A percentile compares a stretch with the other conserved stretches of the same genome.
These are phyloP conservation scores for Rhopilema esculentum DNA, from an alignment of 30 jellyfish, hydroid and myxozoan species.

Conservation along the genomic window DNA sequence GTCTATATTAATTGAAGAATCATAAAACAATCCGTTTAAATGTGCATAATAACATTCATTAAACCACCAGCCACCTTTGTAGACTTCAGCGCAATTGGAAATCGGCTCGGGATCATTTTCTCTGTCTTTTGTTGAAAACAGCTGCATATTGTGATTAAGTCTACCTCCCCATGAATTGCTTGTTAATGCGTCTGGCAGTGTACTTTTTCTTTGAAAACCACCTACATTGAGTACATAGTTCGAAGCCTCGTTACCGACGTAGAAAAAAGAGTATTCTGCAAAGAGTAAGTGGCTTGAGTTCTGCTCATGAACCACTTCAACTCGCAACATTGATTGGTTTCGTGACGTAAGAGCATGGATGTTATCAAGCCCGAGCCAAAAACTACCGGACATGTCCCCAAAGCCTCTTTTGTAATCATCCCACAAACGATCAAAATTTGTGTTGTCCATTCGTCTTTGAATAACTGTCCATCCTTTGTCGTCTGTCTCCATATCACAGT, in stretches of 20 bases:
- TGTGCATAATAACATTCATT: background rate
- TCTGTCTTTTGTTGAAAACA: conserved; percentile 8
- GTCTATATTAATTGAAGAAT: background rate
- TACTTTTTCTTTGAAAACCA: background rate
- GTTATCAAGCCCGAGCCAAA: conserved; percentile 9
- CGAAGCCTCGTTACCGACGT: background rate
- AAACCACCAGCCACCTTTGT: conserved; percentile 26
- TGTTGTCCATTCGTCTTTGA: conserved; percentile 1
- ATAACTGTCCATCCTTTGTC: background rate
- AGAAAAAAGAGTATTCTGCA: background rate
- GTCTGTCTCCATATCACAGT: background rate
- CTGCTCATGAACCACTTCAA: background rate
- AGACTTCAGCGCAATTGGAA: background rate
- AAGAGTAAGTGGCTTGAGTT: background rate
- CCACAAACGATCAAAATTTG: conserved; percentile 9
- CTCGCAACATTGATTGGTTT: background rate
- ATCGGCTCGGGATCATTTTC: background rate
- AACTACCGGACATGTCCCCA: background rate
- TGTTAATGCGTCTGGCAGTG: background rate
- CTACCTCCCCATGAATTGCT: background rate
- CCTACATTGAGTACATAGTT: background rate
- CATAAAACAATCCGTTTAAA: conserved; percentile 4
- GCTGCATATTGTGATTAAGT: background rate
- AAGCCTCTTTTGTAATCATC: conserved; percentile 1
- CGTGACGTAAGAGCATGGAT: background rate